Base-by-base conservation (phyloP, 2,113 vertebrate species). In the Chrysochloris asiatica region DNA sequence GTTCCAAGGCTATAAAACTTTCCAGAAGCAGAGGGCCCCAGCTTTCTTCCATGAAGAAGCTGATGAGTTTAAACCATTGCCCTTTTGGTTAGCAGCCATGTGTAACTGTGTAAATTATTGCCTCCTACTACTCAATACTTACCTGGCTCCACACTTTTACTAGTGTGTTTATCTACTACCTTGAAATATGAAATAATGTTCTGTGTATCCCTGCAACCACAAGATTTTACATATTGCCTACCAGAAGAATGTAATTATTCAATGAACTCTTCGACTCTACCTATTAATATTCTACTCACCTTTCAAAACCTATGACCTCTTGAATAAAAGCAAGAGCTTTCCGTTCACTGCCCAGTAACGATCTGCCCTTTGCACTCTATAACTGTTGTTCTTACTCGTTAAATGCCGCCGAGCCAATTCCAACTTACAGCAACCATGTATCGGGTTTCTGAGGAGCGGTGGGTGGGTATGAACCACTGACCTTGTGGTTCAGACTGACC, bases 181-280 rank as follows among this genome's bases (percentile, higher is more conserved):
- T 73, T 93, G 36, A 95, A 85, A 45, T 93, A 75, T 72, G 56
- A 16, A 28, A 90, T 41, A 83, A 88, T 24, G 54, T 79, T 17
- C 50, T 52, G 50, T 75, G 86, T 86, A 80, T 48, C 30, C 83
- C 0, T 69, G 1, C 86, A 89, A 45, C 30, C 71, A 84, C 21
- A 91, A 8, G 43, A 43, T 63, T 92, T 95, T 91, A 86, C 30
- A 73, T 33, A 90, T n/a, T 38, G 75, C 63, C 10, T 41, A 89
- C 24, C 72, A 89, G 2, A 88, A 17, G 79, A 90, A 6, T 93
- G 36, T 84, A 92, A 87, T 6, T 86, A 22, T 79, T 88, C 43
- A 73, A 88, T 61, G 7, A 95, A 73, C 22, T 84, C 26, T 21
- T 84, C 48, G 82, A 61, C 28, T 73, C 72, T 21, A 85, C n/a